Conservation (phyloP, 2,113 vertebrate species). For the Eclectus roratus region DNA sequence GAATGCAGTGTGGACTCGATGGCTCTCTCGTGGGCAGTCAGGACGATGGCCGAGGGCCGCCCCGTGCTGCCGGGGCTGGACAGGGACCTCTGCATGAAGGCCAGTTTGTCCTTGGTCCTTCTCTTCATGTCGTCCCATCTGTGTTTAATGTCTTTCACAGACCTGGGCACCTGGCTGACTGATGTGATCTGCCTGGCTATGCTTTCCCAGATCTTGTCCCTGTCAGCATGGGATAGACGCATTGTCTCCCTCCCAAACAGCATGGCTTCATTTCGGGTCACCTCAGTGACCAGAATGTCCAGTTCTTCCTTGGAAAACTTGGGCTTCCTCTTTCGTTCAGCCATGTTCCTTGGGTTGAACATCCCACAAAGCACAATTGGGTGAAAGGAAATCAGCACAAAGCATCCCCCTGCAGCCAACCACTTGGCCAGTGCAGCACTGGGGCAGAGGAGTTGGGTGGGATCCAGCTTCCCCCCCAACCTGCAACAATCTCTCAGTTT, state of each 20-base stretch:
- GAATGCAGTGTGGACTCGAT: slow-evolving; percentile 71
- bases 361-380: slow-evolving; percentile 80
- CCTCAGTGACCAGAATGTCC: slow-evolving; percentile 82
- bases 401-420: slow-evolving; percentile 44
- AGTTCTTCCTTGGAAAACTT: slow-evolving; percentile 84
- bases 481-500: slow-evolving; percentile 1
- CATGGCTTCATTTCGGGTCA: slow-evolving; percentile 77
- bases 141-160: slow-evolving; percentile 81
- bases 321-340: slow-evolving; percentile 82
- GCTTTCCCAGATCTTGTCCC: slow-evolving; percentile 82
- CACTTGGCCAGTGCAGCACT: background rate
- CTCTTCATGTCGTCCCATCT: slow-evolving; percentile 83
- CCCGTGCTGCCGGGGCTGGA: slow-evolving; percentile 44
- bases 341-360: slow-evolving; percentile 79
- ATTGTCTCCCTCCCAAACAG: slow-evolving; percentile 79
- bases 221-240: slow-evolving; percentile 77
- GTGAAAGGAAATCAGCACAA: slow-evolving; percentile 67
- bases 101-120: slow-evolving; percentile 81
- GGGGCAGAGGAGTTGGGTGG: background rate
- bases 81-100: slow-evolving; percentile 77
- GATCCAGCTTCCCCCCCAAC: background rate
- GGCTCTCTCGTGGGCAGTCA: slow-evolving; percentile 71
- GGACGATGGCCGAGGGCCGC: slow-evolving; percentile 64
- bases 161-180: slow-evolving; percentile 79
- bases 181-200: slow-evolving; percentile 81